Percentiles rank a stretch among this genome's conserved stretches.
phyloP scores from a whole-genome alignment of 2,113 vertebrate genomes.

The Grus americana region DNA sequence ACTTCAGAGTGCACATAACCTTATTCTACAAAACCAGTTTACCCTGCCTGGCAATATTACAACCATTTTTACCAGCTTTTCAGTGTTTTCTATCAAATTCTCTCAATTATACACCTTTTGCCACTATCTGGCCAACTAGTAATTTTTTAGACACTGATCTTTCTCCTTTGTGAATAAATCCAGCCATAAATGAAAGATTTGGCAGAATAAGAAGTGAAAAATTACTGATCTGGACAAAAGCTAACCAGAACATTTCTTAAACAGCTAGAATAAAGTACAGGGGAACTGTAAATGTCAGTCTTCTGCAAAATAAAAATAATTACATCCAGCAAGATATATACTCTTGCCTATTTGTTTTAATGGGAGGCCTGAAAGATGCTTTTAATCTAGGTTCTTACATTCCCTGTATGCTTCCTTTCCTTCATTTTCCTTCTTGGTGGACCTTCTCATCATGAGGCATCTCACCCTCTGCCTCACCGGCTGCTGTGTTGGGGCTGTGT shows the following conservation, averaged over 20 bases:
- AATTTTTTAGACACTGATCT: not conserved
- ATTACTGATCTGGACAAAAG: not conserved
- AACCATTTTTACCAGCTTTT: not conserved
- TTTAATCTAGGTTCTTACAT: not conserved
- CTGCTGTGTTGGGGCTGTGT: fast-evolving
- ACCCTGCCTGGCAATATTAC: not conserved
- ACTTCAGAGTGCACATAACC: not conserved
- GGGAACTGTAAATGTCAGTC: not conserved
- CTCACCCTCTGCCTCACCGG: not conserved
- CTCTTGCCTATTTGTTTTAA: not conserved
- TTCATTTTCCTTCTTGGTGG: not conserved
- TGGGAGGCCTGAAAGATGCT: not conserved
- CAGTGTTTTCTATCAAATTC: not conserved
- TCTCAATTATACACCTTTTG: not conserved
- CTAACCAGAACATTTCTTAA: not conserved
- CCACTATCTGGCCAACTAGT: not conserved
- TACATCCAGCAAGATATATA: not conserved
- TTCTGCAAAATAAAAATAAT: not conserved
- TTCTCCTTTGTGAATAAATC: not conserved
- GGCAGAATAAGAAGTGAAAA: not conserved
- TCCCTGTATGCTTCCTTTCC: not conserved
- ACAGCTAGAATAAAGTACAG: not conserved
- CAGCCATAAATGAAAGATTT: not conserved
- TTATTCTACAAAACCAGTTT: not conserved
- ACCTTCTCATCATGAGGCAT: not conserved